Percentiles rank a stretch among this genome's conserved stretches.
Conservation (phyloP, 2,797 vertebrate genomes). For the Gambusia yucatana region DNA sequence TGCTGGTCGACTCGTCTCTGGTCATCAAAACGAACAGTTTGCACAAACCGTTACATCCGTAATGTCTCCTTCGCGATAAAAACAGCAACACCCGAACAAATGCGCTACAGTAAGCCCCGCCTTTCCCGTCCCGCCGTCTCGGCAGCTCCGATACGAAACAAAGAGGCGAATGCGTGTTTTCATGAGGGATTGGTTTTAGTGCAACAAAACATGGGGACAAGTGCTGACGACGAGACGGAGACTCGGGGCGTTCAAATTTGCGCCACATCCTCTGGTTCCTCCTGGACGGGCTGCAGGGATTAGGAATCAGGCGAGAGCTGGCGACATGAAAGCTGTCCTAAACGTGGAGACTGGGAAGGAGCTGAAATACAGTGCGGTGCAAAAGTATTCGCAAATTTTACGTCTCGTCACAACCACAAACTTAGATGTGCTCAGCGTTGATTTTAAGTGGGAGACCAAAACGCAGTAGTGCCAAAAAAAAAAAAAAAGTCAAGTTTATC, state of each 20-base stretch:
- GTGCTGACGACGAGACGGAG: slow-evolving; percentile 41
- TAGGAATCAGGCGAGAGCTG: neutral
- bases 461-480: neutral
- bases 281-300: slow-evolving; percentile 23
- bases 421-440: neutral
- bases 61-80: slow-evolving; percentile 43
- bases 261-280: slow-evolving; percentile 79
- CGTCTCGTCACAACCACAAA: neutral
- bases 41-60: slow-evolving; percentile 50
- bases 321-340: neutral
- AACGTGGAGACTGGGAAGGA: neutral
- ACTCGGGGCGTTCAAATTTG: slow-evolving; percentile 37
- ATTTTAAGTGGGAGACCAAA: neutral
- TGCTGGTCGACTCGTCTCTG: slow-evolving; percentile 37
- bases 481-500: neutral
- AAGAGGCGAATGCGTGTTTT: slow-evolving; percentile 38
- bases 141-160: slow-evolving; percentile 42
- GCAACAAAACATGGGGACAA: slow-evolving; percentile 74
- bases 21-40: slow-evolving; percentile 56
- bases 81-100: slow-evolving; percentile 42
- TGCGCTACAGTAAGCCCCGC: slow-evolving; percentile 38
- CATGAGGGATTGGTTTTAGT: slow-evolving; percentile 77
- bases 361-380: neutral
- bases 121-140: slow-evolving; percentile 34
- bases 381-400: neutral